A percentile compares a stretch with the other conserved stretches of the same genome.
Conservation (phyloP, 2,888 invertebrate species). For the Oscheius sp. region DNA sequence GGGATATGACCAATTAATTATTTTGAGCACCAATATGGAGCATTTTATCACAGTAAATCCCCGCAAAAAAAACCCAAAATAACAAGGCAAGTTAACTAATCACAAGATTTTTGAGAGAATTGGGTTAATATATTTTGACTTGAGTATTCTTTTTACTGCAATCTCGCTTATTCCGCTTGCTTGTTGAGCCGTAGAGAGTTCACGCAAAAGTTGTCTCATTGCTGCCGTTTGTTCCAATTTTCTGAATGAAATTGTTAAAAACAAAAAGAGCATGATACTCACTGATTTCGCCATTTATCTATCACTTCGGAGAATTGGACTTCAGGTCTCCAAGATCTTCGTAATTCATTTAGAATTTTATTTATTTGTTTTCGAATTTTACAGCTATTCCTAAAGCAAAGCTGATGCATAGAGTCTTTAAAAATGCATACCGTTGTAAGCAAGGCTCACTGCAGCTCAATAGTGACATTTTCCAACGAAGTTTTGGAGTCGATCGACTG, state of each 20-base stretch:
- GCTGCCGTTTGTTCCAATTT: slow-evolving; percentile 2
- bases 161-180: not conserved
- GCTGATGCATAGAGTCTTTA: not conserved
- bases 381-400: slow-evolving; percentile 2
- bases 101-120: slow-evolving; percentile 1
- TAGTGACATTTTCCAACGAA: slow-evolving; percentile 11
- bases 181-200: not conserved
- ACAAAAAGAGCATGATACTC: not conserved
- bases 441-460: slow-evolving; percentile 9
- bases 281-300: slow-evolving; percentile 5
- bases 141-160: slow-evolving; percentile 6
- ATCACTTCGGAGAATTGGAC: not conserved
- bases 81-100: not conserved
- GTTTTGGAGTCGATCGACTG: slow-evolving; percentile 10
- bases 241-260: not conserved
- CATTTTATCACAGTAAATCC: not conserved
- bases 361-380: not conserved
- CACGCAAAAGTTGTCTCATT: not conserved
- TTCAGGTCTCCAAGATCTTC: not conserved
- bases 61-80: not conserved
- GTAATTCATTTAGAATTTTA: slow-evolving; percentile 1
- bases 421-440: not conserved
- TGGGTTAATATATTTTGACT: not conserved
- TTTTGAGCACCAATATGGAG: not conserved
- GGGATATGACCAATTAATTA: not conserved